Evolutionary conservation across 2,113 vertebrate species (phyloP).

Genomic region (Regulus satrapa): DNA sequence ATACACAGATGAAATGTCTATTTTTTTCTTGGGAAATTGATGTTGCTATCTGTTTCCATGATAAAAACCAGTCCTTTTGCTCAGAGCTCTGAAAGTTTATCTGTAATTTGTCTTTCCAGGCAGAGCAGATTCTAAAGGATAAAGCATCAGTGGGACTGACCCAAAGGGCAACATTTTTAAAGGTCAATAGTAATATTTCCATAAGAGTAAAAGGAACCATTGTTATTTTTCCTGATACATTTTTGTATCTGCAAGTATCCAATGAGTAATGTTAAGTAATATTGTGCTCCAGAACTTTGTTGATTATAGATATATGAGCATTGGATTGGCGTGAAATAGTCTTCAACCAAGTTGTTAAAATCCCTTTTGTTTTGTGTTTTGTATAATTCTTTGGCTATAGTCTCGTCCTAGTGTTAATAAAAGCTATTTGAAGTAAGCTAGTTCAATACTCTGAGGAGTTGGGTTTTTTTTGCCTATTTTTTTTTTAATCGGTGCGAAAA

Average conservation of each 20-base stretch:
- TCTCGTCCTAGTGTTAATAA: constrained; percentile 75
- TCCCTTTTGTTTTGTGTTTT: constrained; percentile 72
- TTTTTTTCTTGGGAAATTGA: constrained; percentile 27
- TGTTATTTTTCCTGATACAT: constrained; percentile 64
- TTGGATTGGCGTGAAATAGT: constrained; percentile 49
- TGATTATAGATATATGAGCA: constrained; percentile 52
- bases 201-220: constrained; percentile 36
- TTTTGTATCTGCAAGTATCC: constrained; percentile 69
- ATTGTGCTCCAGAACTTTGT: constrained; percentile 46
- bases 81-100: constrained; percentile 54
- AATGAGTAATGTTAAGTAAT: constrained; percentile 44
- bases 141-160: constrained; percentile 18
- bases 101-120: constrained; percentile 60
- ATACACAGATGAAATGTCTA: constrained; percentile 28
- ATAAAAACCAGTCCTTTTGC: constrained; percentile 57
- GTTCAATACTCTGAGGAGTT: constrained; percentile 14
- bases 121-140: constrained; percentile 48
- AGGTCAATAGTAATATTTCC: constrained; percentile 30
- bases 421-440: constrained; percentile 74
- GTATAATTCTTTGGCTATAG: constrained; percentile 74
- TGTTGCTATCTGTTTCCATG: constrained; percentile 63
- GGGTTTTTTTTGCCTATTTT: neutral
- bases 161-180: constrained; percentile 58
- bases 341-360: constrained; percentile 45
- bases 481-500: neutral